Evolutionary conservation across 2,888 invertebrate genomes (phyloP).

Genomic region (Apodemia hepburni): DNA sequence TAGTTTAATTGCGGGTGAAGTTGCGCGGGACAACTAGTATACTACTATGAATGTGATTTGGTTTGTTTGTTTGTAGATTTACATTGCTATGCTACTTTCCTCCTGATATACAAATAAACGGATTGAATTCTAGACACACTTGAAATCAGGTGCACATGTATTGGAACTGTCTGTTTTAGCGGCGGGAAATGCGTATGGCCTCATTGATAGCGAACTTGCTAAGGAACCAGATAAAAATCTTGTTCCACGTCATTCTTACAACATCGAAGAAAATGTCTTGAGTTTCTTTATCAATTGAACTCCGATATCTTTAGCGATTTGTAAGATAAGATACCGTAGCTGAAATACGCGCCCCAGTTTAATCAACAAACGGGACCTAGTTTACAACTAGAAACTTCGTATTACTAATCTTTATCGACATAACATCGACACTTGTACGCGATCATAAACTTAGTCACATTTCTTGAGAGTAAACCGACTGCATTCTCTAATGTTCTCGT

Average conservation of each 20-base stretch:
- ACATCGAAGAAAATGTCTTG: background rate
- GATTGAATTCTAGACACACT: too few relatives aligned
- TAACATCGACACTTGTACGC: background rate
- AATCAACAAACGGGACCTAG: background rate
- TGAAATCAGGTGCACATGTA: background rate
- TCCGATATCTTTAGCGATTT: background rate
- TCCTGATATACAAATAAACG: too few relatives aligned
- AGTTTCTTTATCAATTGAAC: background rate
- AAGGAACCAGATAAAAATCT: background rate
- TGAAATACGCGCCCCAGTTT: background rate
- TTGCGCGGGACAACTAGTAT: too few relatives aligned
- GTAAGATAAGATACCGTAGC: constrained; percentile 1
- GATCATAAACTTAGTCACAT: background rate
- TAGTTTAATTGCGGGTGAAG: too few relatives aligned
- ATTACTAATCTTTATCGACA: constrained; percentile 3
- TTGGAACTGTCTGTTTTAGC: background rate
- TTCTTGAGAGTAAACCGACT: background rate
- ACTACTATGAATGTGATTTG: too few relatives aligned
- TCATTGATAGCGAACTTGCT: background rate
- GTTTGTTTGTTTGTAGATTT: too few relatives aligned
- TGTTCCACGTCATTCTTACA: background rate
- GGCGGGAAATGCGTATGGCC: background rate
- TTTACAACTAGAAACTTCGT: background rate
- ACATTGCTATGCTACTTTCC: too few relatives aligned
- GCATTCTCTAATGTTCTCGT: constrained; percentile 16